Base-by-base conservation (phyloP, 2,797 vertebrate species). In the Argya squamiceps region DNA sequence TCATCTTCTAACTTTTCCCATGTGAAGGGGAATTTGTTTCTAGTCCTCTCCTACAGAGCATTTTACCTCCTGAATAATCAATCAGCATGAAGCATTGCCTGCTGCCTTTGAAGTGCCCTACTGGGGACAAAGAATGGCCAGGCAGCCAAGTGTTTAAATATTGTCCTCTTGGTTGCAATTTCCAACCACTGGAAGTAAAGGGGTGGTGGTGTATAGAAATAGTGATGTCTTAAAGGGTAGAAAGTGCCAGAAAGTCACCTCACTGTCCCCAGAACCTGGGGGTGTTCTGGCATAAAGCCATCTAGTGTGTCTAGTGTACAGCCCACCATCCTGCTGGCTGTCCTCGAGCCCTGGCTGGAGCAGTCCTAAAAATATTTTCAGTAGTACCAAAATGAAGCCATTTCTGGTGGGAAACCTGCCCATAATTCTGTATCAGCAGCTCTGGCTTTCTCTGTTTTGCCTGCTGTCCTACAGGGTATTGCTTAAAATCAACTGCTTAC, bases 201-300 rank as follows among this genome's bases (percentile, higher is more conserved):
- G 17, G 8, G 7, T 30, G 22, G 10, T 1, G 0, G 8, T 41
- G 29, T 41, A 14, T 15, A 69, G 85, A 81, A 75, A 24, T 15
- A 30, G 5, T 52, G 32, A 79, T 2, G 1, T 27, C 0, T 0
- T 27, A 16, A 71, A n/a, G 18, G 17, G 17, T 64, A 30, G 21
- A 77, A 39, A 50, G 12, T 27, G 64, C 30, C 19, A 79, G 58
- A 79, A 87, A 53, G 37, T 24, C 84, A 30, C 26, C 30, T 55
- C 56, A 29, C 14, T 39, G 34, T 68, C 30, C 24, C 14, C 29
- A 87, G 69, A 67, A 36, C 32, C 22, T 34, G 53, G 43, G 41
- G 4, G 6, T 83, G 27, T 27, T 71, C 43, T 74, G 44, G 21
- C 46, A 30, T 16, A 67, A 64, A 79, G 15, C 43, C 39, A 36